phyloP scores from a whole-genome alignment of 1,140 invertebrate species.

The Platorchestia sp. region DNA sequence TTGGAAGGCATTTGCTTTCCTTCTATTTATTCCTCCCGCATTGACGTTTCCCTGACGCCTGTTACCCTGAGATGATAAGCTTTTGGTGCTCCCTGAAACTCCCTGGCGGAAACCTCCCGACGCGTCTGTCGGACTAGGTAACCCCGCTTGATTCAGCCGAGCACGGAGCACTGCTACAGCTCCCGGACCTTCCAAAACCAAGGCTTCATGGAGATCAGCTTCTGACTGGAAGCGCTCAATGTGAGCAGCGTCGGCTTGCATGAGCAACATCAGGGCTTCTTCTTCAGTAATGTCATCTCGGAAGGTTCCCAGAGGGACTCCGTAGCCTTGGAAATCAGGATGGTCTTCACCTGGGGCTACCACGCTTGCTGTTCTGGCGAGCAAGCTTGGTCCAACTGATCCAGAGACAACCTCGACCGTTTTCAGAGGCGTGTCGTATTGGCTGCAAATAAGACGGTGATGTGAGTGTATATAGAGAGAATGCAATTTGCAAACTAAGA shows the following conservation, averaged over 20 bases:
- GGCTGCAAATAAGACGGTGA: neutral
- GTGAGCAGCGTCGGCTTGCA: conserved; percentile 28
- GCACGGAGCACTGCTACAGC: neutral
- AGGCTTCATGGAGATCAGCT: conserved; percentile 25
- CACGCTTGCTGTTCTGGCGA: conserved; percentile 8
- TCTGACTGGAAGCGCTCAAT: conserved; percentile 19
- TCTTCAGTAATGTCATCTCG: conserved; percentile 45
- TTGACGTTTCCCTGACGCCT: conserved; percentile 1
- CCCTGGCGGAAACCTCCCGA: neutral
- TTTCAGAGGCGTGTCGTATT: conserved; percentile 40
- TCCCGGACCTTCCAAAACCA: conserved; percentile 25
- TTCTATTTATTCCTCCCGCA: neutral
- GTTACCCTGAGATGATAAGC: neutral
- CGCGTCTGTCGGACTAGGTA: neutral
- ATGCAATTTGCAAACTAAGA: neutral
- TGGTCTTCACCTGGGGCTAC: conserved; percentile 6
- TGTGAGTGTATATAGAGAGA: neutral
- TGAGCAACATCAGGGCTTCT: conserved; percentile 44
- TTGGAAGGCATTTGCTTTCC: neutral
- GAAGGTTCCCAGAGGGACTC: conserved; percentile 28
- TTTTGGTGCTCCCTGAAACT: neutral
- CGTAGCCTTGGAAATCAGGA: conserved; percentile 40
- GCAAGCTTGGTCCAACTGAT: neutral
- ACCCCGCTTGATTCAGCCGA: neutral
- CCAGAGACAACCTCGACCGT: conserved; percentile 35